Conservation (phyloP, 2,113 vertebrate species). For the Etia nguti region DNA sequence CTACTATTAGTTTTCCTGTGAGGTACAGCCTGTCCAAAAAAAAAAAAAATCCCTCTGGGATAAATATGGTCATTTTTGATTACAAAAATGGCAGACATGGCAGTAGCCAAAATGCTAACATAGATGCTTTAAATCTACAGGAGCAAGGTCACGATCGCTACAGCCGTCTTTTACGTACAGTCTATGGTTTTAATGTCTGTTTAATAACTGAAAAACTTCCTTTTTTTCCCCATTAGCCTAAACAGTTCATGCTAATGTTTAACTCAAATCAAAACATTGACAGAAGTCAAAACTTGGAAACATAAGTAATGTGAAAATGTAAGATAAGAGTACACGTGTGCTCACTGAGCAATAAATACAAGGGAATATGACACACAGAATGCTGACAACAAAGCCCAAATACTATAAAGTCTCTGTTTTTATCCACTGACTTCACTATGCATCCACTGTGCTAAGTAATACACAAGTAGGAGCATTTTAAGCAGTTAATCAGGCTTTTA, state of each 20-base stretch:
- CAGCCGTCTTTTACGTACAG: neutral
- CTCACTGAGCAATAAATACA: neutral
- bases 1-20: neutral
- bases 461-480: conserved; percentile 10
- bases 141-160: too few species aligned
- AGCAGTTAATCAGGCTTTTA: conserved; percentile 37
- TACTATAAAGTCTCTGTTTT: neutral
- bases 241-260: neutral
- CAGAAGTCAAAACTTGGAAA: neutral
- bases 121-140: too few species aligned
- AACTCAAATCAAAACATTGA: neutral
- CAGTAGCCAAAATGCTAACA: neutral
- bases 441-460: conserved; percentile 7
- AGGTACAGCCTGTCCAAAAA: neutral
- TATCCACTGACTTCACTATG: neutral
- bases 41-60: too few species aligned
- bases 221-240: neutral
- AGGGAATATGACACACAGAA: neutral
- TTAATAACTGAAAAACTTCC: neutral
- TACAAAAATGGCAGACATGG: neutral
- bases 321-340: neutral
- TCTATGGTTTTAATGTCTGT: neutral
- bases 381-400: neutral
- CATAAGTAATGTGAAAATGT: neutral
- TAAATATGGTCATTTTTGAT: neutral